These are phyloP conservation scores for Thermophis baileyi DNA, from an alignment of 2,113 vertebrate species.

Conservation along the genomic window DNA sequence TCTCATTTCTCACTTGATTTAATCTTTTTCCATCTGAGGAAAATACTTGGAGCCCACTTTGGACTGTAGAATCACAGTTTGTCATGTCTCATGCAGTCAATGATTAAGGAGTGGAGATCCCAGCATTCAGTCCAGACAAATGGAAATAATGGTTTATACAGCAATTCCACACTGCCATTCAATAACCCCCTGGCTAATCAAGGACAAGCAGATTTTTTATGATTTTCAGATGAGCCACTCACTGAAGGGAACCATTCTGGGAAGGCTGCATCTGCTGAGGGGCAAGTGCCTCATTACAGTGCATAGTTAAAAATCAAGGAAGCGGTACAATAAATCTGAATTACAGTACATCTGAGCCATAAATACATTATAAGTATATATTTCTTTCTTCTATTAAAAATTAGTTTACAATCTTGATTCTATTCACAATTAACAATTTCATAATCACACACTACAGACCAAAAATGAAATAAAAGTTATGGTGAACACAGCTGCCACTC, in stretches of 20 bases:
- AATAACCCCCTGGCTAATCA: neutral
- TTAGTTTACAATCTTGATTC: slow-evolving; percentile 81
- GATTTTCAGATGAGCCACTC: slow-evolving; percentile 3
- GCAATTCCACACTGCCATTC: accelerated
- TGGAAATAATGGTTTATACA: slow-evolving; percentile 60
- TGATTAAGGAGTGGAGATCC: neutral
- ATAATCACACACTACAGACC: slow-evolving; percentile 78
- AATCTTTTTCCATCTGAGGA: neutral
- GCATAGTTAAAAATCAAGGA: slow-evolving; percentile 99
- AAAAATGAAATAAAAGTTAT: slow-evolving; percentile 63
- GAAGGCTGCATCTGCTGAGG: slow-evolving; percentile 69
- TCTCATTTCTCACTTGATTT: neutral
- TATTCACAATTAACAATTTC: slow-evolving; percentile 81
- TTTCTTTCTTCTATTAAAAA: slow-evolving; percentile 81
- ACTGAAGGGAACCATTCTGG: slow-evolving; percentile 13
- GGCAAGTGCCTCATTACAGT: slow-evolving; percentile 87
- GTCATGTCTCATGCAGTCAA: neutral
- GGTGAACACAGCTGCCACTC: slow-evolving; percentile 78
- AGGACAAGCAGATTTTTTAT: neutral
- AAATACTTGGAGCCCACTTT: accelerated
- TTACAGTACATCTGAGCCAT: slow-evolving; percentile 82
- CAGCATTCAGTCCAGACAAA: neutral
- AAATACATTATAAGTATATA: slow-evolving; percentile 82
- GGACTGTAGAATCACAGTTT: neutral
- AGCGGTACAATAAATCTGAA: slow-evolving; percentile 85